Base-by-base conservation (phyloP, 92 coral and sea anemone genomes). In the Porites divaricata region DNA sequence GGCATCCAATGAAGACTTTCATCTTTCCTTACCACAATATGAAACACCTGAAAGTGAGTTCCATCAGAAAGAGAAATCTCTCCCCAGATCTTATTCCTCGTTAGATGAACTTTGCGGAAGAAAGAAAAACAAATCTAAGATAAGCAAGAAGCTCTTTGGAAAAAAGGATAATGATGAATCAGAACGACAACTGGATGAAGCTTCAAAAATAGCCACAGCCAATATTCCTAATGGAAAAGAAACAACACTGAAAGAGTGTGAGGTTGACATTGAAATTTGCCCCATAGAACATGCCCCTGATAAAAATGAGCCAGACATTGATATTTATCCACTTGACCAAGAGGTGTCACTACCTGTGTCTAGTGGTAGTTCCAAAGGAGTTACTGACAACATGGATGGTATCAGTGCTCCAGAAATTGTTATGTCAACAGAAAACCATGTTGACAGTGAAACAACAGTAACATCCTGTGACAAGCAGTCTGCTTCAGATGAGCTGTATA, bases 21-120 rank as follows among this genome's bases (percentile, higher is more conserved):
- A 93, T 61, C 92, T 89, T 41, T 66, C 81, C 48, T 83, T 87
- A 9, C 89, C 95, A 5, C 86, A 86, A 51, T 75, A 71, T 24
- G 91, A 83, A 71, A 81, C 85, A 13, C 84, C 92, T 7, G 84
- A 77, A 26, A 77, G 75, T n/a, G 78, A 86, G 49, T 80, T 79
- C 26, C 83, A 83, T n/a, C 76, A 84, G 80, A 89, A 35, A 35
- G 45, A 35, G 45, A 35, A 80, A 21, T 72, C 85, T 11, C 66
- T 70, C 19, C 87, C 80, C 21, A 93, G 89, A n/a, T 92, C 93
- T 12, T 86, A 85, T 2, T 63, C 87, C 12, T 94, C 98, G 7
- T 66, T 92, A 20, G 95, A 92, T 62, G 90, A 94, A 59, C 87
- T 94, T 41, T 81, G 95, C 25, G 92, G 90, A 20, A 68, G 58